Conservation (phyloP, 2,797 vertebrate genomes). For the Pangasius mekongensis region DNA sequence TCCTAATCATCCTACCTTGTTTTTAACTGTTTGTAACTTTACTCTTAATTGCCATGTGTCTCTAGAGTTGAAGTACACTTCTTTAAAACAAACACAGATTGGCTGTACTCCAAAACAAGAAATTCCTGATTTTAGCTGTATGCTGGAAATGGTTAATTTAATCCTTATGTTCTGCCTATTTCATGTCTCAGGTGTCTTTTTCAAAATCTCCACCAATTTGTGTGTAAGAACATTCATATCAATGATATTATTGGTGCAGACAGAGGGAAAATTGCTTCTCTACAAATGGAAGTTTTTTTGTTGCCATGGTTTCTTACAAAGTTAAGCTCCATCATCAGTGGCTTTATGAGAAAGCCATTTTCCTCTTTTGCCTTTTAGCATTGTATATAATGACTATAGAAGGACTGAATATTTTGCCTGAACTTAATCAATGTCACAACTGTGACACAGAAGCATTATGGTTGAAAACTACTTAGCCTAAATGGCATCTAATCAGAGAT, state of each 20-base stretch:
- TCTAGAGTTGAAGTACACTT: neutral
- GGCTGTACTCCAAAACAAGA: neutral
- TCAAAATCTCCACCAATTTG: conserved; percentile 11
- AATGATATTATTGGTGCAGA: conserved; percentile 22
- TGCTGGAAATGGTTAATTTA: neutral
- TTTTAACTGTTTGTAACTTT: conserved; percentile 20
- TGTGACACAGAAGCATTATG: neutral
- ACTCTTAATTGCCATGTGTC: conserved; percentile 3
- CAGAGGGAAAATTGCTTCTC: conserved; percentile 24
- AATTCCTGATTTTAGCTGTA: neutral
- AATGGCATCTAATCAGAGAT: neutral
- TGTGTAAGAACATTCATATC: conserved; percentile 7
- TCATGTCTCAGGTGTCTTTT: conserved; percentile 22
- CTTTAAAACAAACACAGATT: conserved; percentile 5
- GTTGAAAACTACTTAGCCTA: neutral
- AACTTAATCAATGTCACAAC: neutral
- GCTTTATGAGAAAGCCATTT: conserved; percentile 41
- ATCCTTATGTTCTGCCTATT: conserved; percentile 21
- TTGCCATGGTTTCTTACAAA: conserved; percentile 54
- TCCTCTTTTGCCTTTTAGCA: conserved; percentile 21
- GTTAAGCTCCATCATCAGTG: conserved; percentile 41
- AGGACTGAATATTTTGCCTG: neutral
- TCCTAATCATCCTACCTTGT: neutral
- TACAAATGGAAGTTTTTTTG: conserved; percentile 38
- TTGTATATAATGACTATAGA: conserved; percentile 24